phyloP scores from a whole-genome alignment of 2,888 invertebrate genomes.

The Calliphora vomitoria region DNA sequence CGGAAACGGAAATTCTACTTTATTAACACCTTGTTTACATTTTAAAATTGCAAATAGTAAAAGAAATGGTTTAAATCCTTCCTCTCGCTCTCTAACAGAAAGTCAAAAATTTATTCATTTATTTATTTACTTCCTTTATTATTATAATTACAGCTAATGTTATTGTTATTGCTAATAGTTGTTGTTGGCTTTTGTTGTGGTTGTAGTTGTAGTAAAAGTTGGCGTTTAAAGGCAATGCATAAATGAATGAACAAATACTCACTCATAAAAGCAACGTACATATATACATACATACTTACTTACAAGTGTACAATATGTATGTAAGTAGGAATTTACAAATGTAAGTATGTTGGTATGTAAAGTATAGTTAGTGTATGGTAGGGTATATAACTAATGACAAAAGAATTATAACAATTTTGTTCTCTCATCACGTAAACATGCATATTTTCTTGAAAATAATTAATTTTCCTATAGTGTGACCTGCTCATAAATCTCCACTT shows the following conservation, averaged over 20 bases:
- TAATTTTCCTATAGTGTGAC: slow-evolving; percentile 67
- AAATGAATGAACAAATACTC: slow-evolving; percentile 3
- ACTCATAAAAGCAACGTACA: neutral
- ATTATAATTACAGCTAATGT: slow-evolving; percentile 29
- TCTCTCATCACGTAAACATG: slow-evolving; percentile 66
- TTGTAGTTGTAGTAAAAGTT: slow-evolving; percentile 9
- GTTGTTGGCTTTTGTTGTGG: neutral
- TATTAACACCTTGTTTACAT: slow-evolving; percentile 47
- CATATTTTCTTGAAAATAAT: slow-evolving; percentile 67
- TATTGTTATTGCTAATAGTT: slow-evolving; percentile 27
- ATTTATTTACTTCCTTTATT: slow-evolving; percentile 44
- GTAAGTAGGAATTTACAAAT: neutral
- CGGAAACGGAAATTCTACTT: slow-evolving; percentile 46
- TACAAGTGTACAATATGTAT: neutral
- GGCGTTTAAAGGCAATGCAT: neutral
- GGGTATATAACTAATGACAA: slow-evolving; percentile 60
- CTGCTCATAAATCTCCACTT: slow-evolving; percentile 69
- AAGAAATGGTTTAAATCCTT: neutral
- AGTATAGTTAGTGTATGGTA: too few species aligned
- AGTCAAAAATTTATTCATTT: neutral
- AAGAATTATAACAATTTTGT: slow-evolving; percentile 64
- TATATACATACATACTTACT: neutral
- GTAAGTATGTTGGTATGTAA: neutral
- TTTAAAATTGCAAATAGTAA: slow-evolving; percentile 17
- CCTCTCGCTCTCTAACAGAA: neutral